A percentile compares a stretch with the other conserved stretches of the same genome.
Evolutionary conservation across 1,140 invertebrate genomes (phyloP).

Genomic region (Drosophila insularis): DNA sequence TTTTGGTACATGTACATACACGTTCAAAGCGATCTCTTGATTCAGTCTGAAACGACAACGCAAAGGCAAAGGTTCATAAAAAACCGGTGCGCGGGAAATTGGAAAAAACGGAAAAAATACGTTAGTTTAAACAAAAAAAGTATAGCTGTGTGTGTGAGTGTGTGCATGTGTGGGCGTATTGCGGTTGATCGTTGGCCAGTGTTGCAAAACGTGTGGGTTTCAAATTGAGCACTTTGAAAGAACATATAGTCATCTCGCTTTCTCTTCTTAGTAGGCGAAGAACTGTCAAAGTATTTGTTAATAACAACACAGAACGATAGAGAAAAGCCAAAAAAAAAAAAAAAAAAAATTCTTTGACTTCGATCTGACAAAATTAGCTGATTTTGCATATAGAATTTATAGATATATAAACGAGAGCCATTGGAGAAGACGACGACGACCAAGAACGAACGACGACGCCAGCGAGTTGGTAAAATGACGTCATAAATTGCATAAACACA

Average conservation of each 20-base stretch:
- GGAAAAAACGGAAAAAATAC: constrained; percentile 31
- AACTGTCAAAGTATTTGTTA: constrained; percentile 54
- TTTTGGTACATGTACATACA: constrained; percentile 3
- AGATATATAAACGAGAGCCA: constrained; percentile 36
- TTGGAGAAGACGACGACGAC: constrained; percentile 32
- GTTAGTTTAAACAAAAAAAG: constrained; percentile 20
- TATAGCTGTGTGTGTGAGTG: constrained; percentile 12
- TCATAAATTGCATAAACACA: constrained; percentile 54
- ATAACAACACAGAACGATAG: constrained; percentile 55
- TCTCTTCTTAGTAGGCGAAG: constrained; percentile 35
- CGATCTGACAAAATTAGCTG: constrained; percentile 54
- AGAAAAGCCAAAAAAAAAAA: constrained; percentile 42
- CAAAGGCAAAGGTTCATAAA: constrained; percentile 64
- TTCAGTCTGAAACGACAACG: constrained; percentile 63
- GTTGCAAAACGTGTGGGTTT: constrained; percentile 49
- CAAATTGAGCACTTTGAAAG: constrained; percentile 18
- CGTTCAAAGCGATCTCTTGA: constrained; percentile 32
- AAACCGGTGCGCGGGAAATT: constrained; percentile 47
- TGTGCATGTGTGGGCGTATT: constrained; percentile 18
- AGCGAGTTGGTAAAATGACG: constrained; percentile 53
- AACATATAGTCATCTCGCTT: constrained; percentile 35
- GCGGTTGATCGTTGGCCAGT: constrained; percentile 41
- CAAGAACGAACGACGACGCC: constrained; percentile 16
- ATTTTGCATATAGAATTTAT: constrained; percentile 43
- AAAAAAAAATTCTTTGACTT: constrained; percentile 1